These are phyloP conservation scores for Carlito syrichta DNA, from an alignment of 2,113 vertebrate species.

Conservation along the genomic window DNA sequence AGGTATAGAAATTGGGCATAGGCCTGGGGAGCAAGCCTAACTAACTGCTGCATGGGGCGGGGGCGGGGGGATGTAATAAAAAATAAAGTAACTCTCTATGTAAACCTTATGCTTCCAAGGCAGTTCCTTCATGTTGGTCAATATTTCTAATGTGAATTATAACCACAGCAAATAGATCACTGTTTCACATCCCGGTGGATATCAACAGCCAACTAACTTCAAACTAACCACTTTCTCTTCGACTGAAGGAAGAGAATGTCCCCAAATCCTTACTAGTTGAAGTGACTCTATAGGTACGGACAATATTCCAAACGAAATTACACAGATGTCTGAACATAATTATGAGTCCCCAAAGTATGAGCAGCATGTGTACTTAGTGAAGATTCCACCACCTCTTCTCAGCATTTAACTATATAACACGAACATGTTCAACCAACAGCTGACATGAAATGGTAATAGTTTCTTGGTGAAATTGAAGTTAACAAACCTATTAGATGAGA, in stretches of 20 bases:
- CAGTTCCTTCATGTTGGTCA: background rate
- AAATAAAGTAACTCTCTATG: background rate
- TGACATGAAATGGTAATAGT: background rate
- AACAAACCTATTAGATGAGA: background rate
- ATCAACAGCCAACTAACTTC: background rate
- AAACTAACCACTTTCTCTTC: background rate
- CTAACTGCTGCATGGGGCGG: background rate
- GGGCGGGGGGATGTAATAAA: background rate
- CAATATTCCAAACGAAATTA: conserved; percentile 6
- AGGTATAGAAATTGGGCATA: background rate
- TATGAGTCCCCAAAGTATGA: background rate
- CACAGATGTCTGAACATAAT: background rate
- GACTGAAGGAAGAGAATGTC: background rate
- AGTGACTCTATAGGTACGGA: background rate
- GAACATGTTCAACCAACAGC: background rate
- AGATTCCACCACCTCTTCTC: background rate
- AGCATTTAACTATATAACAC: background rate
- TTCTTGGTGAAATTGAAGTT: conserved; percentile 8
- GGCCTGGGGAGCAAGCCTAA: background rate
- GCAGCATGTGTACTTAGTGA: background rate
- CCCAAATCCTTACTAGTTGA: background rate
- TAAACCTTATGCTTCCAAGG: background rate
- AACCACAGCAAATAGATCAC: background rate
- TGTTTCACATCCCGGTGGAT: background rate
- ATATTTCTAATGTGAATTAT: background rate